phyloP scores from a whole-genome alignment of 2,797 vertebrate species.

The Hephaestus fuliginosus region DNA sequence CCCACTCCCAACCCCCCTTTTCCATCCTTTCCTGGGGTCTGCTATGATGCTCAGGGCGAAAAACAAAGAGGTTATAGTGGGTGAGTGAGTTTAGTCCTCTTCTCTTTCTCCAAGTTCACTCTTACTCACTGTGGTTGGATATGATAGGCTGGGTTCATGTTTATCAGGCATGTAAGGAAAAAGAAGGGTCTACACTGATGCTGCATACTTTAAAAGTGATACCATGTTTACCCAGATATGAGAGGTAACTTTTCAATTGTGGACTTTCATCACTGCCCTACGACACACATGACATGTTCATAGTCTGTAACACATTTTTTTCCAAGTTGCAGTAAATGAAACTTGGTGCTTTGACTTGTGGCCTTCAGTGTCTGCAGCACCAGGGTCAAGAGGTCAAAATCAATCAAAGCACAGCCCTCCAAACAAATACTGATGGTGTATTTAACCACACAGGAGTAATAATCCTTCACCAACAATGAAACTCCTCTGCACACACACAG shows the following conservation, averaged over 20 bases:
- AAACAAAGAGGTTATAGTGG: slow-evolving; percentile 72
- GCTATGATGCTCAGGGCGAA: slow-evolving; percentile 40
- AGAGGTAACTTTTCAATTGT: background rate
- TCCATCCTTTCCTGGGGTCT: slow-evolving; percentile 61
- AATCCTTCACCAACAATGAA: background rate
- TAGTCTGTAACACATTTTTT: background rate
- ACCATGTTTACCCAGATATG: background rate
- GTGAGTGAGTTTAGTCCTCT: slow-evolving; percentile 52
- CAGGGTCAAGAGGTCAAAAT: background rate
- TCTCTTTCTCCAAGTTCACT: slow-evolving; percentile 42
- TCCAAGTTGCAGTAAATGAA: background rate
- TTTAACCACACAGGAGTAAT: background rate
- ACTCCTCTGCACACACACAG: background rate
- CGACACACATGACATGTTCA: background rate
- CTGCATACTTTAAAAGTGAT: background rate
- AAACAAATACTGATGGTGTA: background rate
- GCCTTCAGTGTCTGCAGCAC: background rate
- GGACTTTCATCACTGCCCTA: background rate
- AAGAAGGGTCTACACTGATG: background rate
- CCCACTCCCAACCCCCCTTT: slow-evolving; percentile 3
- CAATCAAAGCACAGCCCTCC: background rate
- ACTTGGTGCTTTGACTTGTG: background rate
- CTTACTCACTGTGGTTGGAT: slow-evolving; percentile 38
- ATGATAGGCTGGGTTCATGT: slow-evolving; percentile 30
- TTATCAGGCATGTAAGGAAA: background rate